Base-by-base conservation (phyloP, 2,113 vertebrate genomes). In the Zingel zingel region DNA sequence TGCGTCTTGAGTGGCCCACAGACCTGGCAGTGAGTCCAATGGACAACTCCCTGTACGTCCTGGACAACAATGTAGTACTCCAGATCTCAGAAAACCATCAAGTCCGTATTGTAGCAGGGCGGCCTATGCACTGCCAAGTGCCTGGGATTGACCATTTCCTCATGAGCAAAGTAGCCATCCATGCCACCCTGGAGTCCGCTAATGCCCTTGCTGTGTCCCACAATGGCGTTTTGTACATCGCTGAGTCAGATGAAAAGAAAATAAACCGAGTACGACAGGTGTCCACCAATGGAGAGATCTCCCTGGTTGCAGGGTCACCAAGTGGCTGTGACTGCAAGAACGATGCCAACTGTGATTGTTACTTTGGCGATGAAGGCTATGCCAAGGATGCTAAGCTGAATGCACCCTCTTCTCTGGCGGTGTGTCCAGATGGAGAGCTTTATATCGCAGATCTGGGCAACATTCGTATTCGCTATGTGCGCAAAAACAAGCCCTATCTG, bases 11-110 rank as follows among this genome's bases (percentile, higher is more conserved):
- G 84, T 99, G 98, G 98, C 98, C 98, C 39, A 99, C 98, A 0
- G 98, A 98, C 91, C 95, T 99, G 82, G 96, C 98, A 1, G 96
- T 99, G 86, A 99, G 96, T 87, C 98, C 98, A 0, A 96, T 99
- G 97, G 98, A 99, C 84, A 99, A 99, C 83, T 99, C 98, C 0
- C 96, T 99, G 1, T 99, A 97, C 0, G 97, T 99, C 51, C 95
- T 99, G 6, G 98, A 99, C 95, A 99, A 99, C 79, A 99, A 99
- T 0, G 98, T 99, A 4, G 98, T 99, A 25, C 93, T 99, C 11
- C 98, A 99, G 88, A 98, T 99, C 91, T 99, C 98, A 0, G 98
- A 98, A 89, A 99, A 99, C 91, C 98, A 99, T 90, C 98, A 99
- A 78, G 98, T 99, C 25, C 97, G 98, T 75, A 98, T 99, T 0